phyloP scores from a whole-genome alignment of 2,113 vertebrate species.

The Triplophysa siluroides region DNA sequence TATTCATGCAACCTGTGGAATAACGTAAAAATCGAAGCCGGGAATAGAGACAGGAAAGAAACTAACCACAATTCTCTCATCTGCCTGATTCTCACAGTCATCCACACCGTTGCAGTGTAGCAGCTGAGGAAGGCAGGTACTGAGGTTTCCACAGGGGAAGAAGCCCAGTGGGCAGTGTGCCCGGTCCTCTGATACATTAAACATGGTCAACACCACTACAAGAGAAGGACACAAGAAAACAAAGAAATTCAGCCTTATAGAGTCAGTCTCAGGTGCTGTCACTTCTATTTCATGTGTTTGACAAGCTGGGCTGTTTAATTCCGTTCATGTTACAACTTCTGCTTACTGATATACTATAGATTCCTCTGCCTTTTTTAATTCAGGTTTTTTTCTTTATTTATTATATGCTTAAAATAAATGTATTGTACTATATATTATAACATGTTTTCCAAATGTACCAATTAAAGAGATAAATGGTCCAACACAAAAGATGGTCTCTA shows the following conservation, averaged over 20 bases:
- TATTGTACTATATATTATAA: too few species aligned
- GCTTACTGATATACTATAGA: too few species aligned
- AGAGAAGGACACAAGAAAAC: not conserved
- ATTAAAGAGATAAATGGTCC: too few species aligned
- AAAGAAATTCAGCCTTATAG: not conserved
- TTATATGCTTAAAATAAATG: too few species aligned
- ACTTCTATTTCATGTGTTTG: not conserved
- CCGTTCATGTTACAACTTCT: not conserved
- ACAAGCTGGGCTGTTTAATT: not conserved
- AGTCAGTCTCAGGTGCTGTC: not conserved
- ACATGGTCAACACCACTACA: slow-evolving; percentile 65
- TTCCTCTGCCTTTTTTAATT: too few species aligned
- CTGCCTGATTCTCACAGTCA: slow-evolving; percentile 90
- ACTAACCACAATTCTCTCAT: slow-evolving; percentile 94
- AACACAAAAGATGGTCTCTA: not conserved
- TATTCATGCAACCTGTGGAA: not conserved
- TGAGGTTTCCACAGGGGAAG: slow-evolving; percentile 92
- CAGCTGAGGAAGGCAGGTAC: slow-evolving; percentile 86
- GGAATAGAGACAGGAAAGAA: not conserved
- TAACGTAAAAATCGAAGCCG: not conserved
- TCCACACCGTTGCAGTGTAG: slow-evolving; percentile 92
- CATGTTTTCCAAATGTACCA: too few species aligned
- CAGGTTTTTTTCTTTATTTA: too few species aligned
- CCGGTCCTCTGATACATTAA: slow-evolving; percentile 72
- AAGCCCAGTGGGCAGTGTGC: slow-evolving; percentile 83